phyloP scores from a whole-genome alignment of 2,888 invertebrate genomes.

The Ctena decussata region DNA sequence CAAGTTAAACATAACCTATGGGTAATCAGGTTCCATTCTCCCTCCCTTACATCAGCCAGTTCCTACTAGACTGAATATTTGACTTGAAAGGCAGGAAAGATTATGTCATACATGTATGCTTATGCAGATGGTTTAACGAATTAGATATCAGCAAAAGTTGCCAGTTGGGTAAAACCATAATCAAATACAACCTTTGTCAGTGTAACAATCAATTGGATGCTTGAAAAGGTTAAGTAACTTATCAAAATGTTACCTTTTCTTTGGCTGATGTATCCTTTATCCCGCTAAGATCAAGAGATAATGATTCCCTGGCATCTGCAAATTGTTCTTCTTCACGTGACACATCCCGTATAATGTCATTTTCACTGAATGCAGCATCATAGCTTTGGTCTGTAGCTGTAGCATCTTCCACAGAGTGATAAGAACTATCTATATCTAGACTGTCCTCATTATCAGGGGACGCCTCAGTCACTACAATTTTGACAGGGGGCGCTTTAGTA shows the following conservation, averaged over 20 bases:
- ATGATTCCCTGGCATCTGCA: constrained; percentile 45
- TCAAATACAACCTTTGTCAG: too few species aligned
- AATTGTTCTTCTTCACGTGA: constrained; percentile 53
- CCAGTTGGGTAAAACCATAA: too few species aligned
- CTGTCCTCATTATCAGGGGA: background rate
- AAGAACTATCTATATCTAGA: constrained; percentile 1
- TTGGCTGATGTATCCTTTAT: background rate
- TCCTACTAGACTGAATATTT: too few species aligned
- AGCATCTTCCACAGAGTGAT: background rate
- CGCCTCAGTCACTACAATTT: constrained; percentile 33
- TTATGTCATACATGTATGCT: too few species aligned
- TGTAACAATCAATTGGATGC: too few species aligned
- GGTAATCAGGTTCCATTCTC: too few species aligned
- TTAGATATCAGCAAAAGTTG: too few species aligned
- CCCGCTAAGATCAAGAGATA: constrained; percentile 30
- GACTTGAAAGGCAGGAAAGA: too few species aligned
- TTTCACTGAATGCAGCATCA: background rate
- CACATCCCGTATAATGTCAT: constrained; percentile 35
- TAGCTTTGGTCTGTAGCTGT: background rate
- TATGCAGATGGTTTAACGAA: too few species aligned
- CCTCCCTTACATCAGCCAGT: too few species aligned
- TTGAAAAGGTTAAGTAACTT: too few species aligned
- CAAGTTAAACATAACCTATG: too few species aligned
- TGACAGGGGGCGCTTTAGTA: background rate
- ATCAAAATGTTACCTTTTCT: background rate